These are phyloP conservation scores for Calameuta pallipes DNA, from an alignment of 2,888 invertebrate genomes.

Conservation along the genomic window DNA sequence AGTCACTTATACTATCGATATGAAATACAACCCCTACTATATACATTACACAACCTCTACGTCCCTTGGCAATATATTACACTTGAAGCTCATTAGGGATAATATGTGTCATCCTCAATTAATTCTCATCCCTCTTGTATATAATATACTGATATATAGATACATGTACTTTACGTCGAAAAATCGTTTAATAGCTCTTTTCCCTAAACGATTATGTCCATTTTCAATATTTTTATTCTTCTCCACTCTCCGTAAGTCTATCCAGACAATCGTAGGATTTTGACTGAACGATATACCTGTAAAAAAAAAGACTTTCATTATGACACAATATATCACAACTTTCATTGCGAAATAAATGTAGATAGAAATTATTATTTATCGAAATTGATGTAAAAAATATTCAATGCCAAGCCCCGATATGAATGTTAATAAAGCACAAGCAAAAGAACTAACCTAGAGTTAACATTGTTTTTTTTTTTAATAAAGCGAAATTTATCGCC, in stretches of 20 bases:
- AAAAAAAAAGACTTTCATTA: conserved; percentile 25
- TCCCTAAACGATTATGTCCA: not conserved
- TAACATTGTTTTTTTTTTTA: conserved; percentile 10
- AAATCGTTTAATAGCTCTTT: not conserved
- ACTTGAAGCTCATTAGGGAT: not conserved
- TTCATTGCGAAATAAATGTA: not conserved
- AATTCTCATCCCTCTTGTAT: not conserved
- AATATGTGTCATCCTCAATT: not conserved
- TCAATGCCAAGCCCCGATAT: conserved; percentile 1
- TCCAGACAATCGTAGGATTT: conserved; percentile 57
- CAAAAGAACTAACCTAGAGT: conserved; percentile 46
- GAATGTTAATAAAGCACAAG: conserved; percentile 45
- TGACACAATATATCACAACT: not conserved
- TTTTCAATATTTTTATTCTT: conserved; percentile 37
- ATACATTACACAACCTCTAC: not conserved
- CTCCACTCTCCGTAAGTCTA: conserved; percentile 47
- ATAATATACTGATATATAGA: not conserved
- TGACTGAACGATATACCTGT: conserved; percentile 52
- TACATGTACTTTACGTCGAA: not conserved
- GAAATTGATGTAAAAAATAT: not conserved
- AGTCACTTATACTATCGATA: not conserved
- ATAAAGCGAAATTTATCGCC: conserved; percentile 27
- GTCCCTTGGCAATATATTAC: not conserved
- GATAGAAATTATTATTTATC: not conserved
- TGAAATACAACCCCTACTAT: not conserved